A percentile compares a stretch with the other conserved stretches of the same genome.
Conservation (phyloP, 2,888 invertebrate genomes). For the Ashinkailepas kermadecensis region DNA sequence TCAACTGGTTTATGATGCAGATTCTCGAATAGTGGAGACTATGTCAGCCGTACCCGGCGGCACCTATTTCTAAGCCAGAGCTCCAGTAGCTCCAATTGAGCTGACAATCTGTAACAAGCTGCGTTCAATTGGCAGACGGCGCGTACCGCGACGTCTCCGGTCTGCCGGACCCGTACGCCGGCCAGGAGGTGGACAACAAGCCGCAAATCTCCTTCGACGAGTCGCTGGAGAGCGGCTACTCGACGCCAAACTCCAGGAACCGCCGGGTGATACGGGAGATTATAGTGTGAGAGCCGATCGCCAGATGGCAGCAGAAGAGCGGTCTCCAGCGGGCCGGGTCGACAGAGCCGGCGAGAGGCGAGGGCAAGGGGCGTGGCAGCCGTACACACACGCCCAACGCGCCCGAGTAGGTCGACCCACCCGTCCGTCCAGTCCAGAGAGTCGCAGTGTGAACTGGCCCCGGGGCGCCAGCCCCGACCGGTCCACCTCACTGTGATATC, state of each 20-base stretch:
- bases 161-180: slow-evolving; percentile 78
- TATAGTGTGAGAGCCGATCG: slow-evolving; percentile 54
- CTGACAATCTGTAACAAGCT: too few relatives aligned
- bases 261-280: slow-evolving; percentile 89
- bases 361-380: neutral
- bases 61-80: too few relatives aligned
- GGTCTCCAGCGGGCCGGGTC: neutral
- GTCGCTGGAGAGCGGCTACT: slow-evolving; percentile 86
- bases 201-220: slow-evolving; percentile 85
- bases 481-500: slow-evolving; percentile 11
- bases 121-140: slow-evolving; percentile 57
- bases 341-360: neutral
- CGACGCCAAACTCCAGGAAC: slow-evolving; percentile 86
- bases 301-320: neutral
- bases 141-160: slow-evolving; percentile 92
- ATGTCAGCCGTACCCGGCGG: too few relatives aligned
- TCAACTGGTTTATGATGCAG: too few relatives aligned
- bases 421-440: neutral
- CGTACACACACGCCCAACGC: too few relatives aligned
- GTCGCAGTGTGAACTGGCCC: neutral
- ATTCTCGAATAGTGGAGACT: too few relatives aligned
- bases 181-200: slow-evolving; percentile 60
- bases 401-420: too few relatives aligned
- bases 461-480: neutral
- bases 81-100: too few relatives aligned